Evolutionary conservation across 1,140 invertebrate genomes (phyloP).

Genomic region (Episyrphus balteatus): DNA sequence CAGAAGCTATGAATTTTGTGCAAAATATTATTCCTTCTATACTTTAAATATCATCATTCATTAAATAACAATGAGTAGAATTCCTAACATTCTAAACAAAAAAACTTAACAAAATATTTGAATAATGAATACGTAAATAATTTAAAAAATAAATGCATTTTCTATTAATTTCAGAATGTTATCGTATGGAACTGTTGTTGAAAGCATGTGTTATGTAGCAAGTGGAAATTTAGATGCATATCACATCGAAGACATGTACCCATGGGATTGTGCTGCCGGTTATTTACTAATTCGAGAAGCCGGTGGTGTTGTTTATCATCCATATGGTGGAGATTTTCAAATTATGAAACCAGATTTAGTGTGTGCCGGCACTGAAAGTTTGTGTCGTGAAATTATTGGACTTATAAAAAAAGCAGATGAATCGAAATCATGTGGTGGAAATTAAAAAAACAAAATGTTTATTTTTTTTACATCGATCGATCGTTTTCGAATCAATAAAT

Average conservation of each 20-base stretch:
- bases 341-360: conserved; percentile 53
- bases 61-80: no score
- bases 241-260: conserved; percentile 57
- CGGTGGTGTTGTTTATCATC: conserved; percentile 45
- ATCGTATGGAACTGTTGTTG: conserved; percentile 27
- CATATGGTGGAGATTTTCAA: conserved; percentile 49
- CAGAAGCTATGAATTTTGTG: no score
- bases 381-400: conserved; percentile 23
- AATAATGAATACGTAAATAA: no score
- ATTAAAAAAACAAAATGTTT: conserved; percentile 4
- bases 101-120: no score
- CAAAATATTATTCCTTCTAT: no score
- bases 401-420: conserved; percentile 27
- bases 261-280: conserved; percentile 64
- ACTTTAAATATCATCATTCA: no score
- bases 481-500: no score
- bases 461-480: no score
- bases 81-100: no score
- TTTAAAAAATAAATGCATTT: no score
- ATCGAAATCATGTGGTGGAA: conserved; percentile 16
- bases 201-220: conserved; percentile 58
- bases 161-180: conserved; percentile 20
- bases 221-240: conserved; percentile 61
- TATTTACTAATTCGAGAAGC: conserved; percentile 63
- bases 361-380: conserved; percentile 43